Base-by-base conservation (phyloP, 2,888 invertebrate species). In the Hybos culiciformis region DNA sequence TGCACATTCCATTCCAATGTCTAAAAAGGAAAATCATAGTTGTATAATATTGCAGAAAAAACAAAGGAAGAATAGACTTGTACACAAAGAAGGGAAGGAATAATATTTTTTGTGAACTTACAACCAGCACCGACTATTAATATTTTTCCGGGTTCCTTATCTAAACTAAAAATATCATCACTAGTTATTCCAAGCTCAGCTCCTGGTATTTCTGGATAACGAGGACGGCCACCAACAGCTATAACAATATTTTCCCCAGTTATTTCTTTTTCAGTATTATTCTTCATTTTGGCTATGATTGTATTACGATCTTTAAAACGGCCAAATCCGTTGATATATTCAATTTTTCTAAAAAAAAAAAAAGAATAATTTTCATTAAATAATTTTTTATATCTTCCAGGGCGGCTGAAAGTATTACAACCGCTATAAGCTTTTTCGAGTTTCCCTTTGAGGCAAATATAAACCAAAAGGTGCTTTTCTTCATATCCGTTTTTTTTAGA, bases 1-100 rank as follows among this genome's bases (percentile, higher is more conserved):
- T 45, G 92, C 93, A 69, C 91, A 92, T 66, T 94, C 94, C 46
- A 94, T 69, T 42, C 92, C 90, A 57, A 94, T 92, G 61, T 93
- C 88, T 84, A 11, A 1, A 34, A 31, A 20, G 23, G 39, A 38
- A n/a, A n/a, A n/a, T n/a, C n/a, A n/a, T n/a, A n/a, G n/a, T n/a
- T n/a, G n/a, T n/a, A n/a, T n/a, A n/a, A n/a, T n/a, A n/a, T n/a
- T n/a, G n/a, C n/a, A n/a, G n/a, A n/a, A n/a, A n/a, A n/a, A n/a
- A n/a, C n/a, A n/a, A n/a, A n/a, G n/a, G n/a, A n/a, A n/a, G n/a
- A n/a, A n/a, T n/a, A n/a, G n/a, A n/a, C n/a, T n/a, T n/a, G n/a
- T n/a, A n/a, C n/a, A n/a, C n/a, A n/a, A n/a, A n/a, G n/a, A n/a
- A n/a, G n/a, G n/a, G n/a, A n/a, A n/a, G n/a, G n/a, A n/a, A n/a